Base-by-base conservation (phyloP, 2,113 vertebrate genomes). In the Anguilla rostrata region DNA sequence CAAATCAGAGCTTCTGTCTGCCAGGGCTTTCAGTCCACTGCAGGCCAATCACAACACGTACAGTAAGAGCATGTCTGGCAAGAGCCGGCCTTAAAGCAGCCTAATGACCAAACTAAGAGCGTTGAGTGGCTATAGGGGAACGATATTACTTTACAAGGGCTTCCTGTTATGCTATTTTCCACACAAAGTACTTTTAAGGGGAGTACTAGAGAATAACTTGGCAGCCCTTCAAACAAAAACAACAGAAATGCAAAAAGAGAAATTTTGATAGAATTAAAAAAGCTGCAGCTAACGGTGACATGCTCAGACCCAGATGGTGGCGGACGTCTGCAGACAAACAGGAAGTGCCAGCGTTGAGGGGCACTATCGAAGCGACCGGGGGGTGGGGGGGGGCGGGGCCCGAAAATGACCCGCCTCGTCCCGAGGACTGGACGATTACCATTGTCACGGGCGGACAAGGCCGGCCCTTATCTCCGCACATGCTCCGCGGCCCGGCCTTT, bases 391-490 rank as follows among this genome's bases (percentile, higher is more conserved):
- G 26, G 63, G 20, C 43, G 43, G 43, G 43, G 4, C 16, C 9
- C 22, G 5, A 71, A 71, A 71, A 71, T n/a, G 22, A 71, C 63
- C 34, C 26, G 22, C 26, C 26, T 71, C 63, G n/a, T 34, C 71
- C 71, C 60, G 8, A 15, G 26, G n/a, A 4, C n/a, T 34, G 26
- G 2, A 6, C 71, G 63, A 85, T 83, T 87, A 29, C 78, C 16
- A 5, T 79, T 79, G 6, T 90, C 46, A 39, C 11, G 43, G 16
- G 85, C 46, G 83, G 80, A 90, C 86, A 87, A 86, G 83, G 22
- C 83, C 53, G 43, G 12, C 2, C 4, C 39, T 84, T 29, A 34
- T 39, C 40, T 39, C 22, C 66, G 78, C 79, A 29, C 41, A 16
- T 40, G 18, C 18, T 26, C 9, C 9, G 46, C 6, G 18, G 49